A percentile compares a stretch with the other conserved stretches of the same genome.
These are phyloP conservation scores for Otis tarda DNA, from an alignment of 2,113 vertebrate genomes.

Conservation along the genomic window DNA sequence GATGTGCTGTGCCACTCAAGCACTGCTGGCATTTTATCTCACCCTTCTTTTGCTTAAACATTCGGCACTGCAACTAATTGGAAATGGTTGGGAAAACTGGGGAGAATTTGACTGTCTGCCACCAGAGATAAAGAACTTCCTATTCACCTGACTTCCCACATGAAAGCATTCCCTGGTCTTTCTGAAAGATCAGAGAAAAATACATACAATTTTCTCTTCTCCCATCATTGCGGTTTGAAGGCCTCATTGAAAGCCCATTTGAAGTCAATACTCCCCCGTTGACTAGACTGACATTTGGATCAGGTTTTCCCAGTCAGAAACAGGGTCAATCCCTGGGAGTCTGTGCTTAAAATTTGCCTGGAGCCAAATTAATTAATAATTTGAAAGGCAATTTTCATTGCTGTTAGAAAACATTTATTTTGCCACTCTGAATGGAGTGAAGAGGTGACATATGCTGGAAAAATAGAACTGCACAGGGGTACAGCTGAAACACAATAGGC, in stretches of 20 bases:
- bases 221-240: not conserved
- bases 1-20: not conserved
- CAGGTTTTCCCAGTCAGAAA: not conserved
- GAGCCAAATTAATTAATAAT: not conserved
- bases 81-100: not conserved
- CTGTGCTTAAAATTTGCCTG: not conserved
- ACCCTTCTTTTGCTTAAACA: not conserved
- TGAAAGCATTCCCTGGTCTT: not conserved
- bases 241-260: not conserved
- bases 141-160: not conserved
- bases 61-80: accelerated
- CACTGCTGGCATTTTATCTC: accelerated
- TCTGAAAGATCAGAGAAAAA: not conserved
- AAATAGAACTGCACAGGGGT: not conserved
- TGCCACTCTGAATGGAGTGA: not conserved
- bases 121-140: not conserved
- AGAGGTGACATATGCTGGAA: not conserved
- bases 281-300: not conserved
- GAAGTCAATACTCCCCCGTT: not conserved
- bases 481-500: not conserved
- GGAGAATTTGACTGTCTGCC: not conserved
- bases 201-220: not conserved
- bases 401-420: not conserved
- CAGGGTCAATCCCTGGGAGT: not conserved
- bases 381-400: conserved; percentile 1